Evolutionary conservation across 2,888 invertebrate species (phyloP), one percentile per base, ranked within the genome.

Genomic region (Cephus pulcher): DNA sequence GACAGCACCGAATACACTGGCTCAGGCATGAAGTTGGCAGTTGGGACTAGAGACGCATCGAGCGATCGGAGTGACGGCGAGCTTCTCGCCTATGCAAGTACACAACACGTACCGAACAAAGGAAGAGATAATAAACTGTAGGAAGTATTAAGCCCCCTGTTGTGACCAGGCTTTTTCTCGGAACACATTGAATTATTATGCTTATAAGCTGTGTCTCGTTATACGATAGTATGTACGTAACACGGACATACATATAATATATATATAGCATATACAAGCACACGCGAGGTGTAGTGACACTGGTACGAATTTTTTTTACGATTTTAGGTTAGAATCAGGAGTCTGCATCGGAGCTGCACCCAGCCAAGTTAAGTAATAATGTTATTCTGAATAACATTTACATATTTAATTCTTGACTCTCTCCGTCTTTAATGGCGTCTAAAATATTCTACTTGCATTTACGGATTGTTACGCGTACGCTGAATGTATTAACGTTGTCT

Each of bases 1-100:
- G 82, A 79, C 75, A 82, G 82, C 81, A 75, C 83, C 82, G 81
- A 82, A 82, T 83, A 82, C 80, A 86, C 85, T 86, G 84, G 81
- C 82, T 82, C 80, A 79, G 79, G 77, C 73, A 78, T 80, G 70
- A 73, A 77, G 80, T 84, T 82, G 82, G 80, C 85, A 80, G 23
- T 56, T 56, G 56, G 23, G 4, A 56, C 23, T 56, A 3, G 56
- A 56, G 56, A 23, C 56, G 56, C 79, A 80, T 78, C 80, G 77
- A 71, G 68, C 76, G 79, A 80, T 79, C 75, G 68, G 76, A 71
- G 78, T 34, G 73, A 74, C 78, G 69, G 12, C 40, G 40, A 56
- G 15, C 23, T 23, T 56, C 40, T 15, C 23, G 40, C 23, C 23
- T 56, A 23, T 23, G 56, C 23, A 40, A 9, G 9, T 56, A 56